Conservation (phyloP, 1,140 invertebrate species). For the Ceratina australensis region DNA sequence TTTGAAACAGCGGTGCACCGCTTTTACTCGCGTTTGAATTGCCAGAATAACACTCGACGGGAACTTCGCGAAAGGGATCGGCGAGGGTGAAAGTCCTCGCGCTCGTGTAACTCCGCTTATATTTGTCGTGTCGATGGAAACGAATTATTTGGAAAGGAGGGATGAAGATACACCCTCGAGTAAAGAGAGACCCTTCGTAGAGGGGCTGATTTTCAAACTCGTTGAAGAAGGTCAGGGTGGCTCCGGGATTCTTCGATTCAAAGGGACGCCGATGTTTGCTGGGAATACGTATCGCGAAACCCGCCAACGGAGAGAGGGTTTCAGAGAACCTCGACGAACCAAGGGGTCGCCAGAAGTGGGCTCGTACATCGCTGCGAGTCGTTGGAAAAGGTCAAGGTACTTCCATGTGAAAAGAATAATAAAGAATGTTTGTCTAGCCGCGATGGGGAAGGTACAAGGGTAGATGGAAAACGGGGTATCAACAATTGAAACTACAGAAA, state of each 20-base stretch:
- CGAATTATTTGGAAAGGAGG: neutral
- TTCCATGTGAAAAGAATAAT: constrained; percentile 4
- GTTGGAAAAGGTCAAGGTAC: constrained; percentile 34
- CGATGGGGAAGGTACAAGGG: neutral
- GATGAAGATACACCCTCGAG: neutral
- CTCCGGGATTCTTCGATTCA: constrained; percentile 15
- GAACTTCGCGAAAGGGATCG: neutral
- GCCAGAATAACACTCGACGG: neutral
- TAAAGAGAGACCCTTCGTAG: neutral
- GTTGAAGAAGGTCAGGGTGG: constrained; percentile 30
- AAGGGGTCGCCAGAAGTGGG: neutral
- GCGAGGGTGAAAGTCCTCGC: constrained; percentile 17
- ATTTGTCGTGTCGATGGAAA: constrained; percentile 26
- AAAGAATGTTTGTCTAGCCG: neutral
- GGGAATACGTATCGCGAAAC: neutral
- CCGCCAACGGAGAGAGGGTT: neutral
- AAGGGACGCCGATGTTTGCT: constrained; percentile 19
- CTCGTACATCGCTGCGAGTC: neutral
- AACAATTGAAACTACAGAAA: too few relatives aligned
- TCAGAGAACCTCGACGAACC: too few relatives aligned
- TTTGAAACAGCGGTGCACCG: too few relatives aligned
- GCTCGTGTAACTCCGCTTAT: neutral
- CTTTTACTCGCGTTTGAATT: too few relatives aligned
- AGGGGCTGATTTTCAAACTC: neutral
- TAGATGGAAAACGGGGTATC: neutral